Conservation (phyloP, 2,797 vertebrate species). For the Picus viridis region DNA sequence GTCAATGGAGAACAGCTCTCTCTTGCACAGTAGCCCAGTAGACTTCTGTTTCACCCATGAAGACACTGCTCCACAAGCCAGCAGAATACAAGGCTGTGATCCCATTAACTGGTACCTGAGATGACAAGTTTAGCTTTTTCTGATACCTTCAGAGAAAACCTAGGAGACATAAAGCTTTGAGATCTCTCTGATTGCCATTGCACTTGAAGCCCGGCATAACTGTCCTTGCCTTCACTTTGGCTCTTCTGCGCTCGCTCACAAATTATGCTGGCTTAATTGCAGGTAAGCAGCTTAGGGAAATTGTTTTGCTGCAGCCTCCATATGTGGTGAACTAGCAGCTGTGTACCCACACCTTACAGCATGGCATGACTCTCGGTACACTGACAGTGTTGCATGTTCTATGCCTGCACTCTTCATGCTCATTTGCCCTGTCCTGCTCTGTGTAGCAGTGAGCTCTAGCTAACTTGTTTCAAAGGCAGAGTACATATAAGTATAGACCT, state of each 20-base stretch:
- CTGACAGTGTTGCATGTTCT: background rate
- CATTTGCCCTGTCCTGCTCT: background rate
- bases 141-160: background rate
- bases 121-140: background rate
- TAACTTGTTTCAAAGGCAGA: background rate
- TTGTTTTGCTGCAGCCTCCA: rapidly evolving
- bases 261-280: background rate
- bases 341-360: background rate
- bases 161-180: background rate
- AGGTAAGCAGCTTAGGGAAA: background rate
- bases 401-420: rapidly evolving
- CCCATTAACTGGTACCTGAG: background rate
- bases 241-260: background rate
- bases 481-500: background rate
- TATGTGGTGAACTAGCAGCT: background rate
- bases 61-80: background rate
- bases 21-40: rapidly evolving
- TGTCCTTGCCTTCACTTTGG: background rate
- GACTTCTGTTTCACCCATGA: rapidly evolving
- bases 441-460: background rate
- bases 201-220: rapidly evolving
- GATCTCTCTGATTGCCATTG: rapidly evolving
- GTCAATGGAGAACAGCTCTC: background rate
- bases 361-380: rapidly evolving
- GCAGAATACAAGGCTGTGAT: rapidly evolving